A percentile compares a stretch with the other conserved stretches of the same genome.
These are phyloP conservation scores for Drosophila malerkotliana DNA, from an alignment of 1,140 invertebrate genomes.

Conservation along the genomic window DNA sequence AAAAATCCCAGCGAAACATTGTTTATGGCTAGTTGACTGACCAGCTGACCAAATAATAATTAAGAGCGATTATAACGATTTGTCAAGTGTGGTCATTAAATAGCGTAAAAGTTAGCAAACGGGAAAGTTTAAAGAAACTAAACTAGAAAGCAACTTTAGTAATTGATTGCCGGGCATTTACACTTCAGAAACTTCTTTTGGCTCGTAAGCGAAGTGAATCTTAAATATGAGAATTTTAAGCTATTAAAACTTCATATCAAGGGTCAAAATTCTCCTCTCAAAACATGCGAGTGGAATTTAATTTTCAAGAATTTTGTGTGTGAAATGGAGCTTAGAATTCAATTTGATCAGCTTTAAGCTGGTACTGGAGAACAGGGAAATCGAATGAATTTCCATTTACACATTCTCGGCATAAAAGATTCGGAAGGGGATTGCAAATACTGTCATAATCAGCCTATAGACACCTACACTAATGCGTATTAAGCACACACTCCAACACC, in stretches of 20 bases:
- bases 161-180: conserved; percentile 37
- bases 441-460: conserved; percentile 47
- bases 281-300: conserved; percentile 4
- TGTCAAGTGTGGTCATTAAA: conserved; percentile 29
- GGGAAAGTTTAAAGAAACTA: conserved; percentile 24
- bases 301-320: background rate
- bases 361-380: background rate
- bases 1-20: background rate
- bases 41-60: conserved; percentile 41
- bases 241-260: background rate
- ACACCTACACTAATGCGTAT: conserved; percentile 49
- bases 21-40: conserved; percentile 10
- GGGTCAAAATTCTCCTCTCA: too few relatives aligned
- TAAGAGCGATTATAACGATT: conserved; percentile 40
- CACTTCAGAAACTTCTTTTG: conserved; percentile 4
- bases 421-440: conserved; percentile 25
- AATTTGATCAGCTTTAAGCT: conserved; percentile 33
- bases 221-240: conserved; percentile 8
- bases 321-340: conserved; percentile 6
- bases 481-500: conserved; percentile 22
- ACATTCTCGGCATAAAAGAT: conserved; percentile 26
- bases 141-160: conserved; percentile 27
- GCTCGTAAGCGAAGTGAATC: background rate
- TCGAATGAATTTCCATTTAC: conserved; percentile 30
- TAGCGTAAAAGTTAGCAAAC: conserved; percentile 15